Evolutionary conservation across 37 sponge, comb jelly and placozoan species (phyloP).

Genomic region (Halichondria panicea): DNA sequence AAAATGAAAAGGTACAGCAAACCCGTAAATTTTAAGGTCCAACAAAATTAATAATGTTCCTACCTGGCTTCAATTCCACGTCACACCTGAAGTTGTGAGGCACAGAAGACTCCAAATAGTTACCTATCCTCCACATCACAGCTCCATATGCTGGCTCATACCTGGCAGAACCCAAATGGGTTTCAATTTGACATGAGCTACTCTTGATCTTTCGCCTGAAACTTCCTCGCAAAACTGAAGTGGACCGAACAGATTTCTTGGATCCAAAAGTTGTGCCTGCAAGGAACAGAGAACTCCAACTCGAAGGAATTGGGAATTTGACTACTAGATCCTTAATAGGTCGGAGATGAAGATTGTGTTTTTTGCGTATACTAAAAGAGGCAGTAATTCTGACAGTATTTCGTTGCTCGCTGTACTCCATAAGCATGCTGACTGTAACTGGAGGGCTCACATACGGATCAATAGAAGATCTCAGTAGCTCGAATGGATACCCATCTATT

Average conservation of each 20-base stretch:
- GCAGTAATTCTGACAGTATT: conserved; percentile 61
- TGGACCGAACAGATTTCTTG: conserved; percentile 71
- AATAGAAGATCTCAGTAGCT: conserved; percentile 71
- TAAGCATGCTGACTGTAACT: conserved; percentile 60
- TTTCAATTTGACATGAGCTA: conserved; percentile 35
- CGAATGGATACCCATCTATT: conserved; percentile 79
- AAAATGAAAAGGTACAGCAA: background rate
- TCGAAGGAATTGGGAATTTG: conserved; percentile 79
- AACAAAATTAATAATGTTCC: background rate
- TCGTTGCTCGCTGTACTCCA: conserved; percentile 70
- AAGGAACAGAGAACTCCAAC: conserved; percentile 67
- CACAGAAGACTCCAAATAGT: conserved; percentile 36
- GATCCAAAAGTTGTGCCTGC: conserved; percentile 71
- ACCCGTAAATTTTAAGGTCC: background rate
- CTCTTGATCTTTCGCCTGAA: conserved; percentile 73
- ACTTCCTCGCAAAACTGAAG: conserved; percentile 69
- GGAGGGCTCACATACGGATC: conserved; percentile 79
- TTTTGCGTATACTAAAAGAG: conserved; percentile 72
- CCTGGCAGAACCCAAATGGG: conserved; percentile 70
- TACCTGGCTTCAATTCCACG: conserved; percentile 61
- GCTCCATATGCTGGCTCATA: conserved; percentile 77
- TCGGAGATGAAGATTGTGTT: conserved; percentile 61
- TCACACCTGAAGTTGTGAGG: conserved; percentile 76
- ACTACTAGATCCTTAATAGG: conserved; percentile 77
- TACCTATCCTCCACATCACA: conserved; percentile 81